Conservation (phyloP, 2,888 invertebrate genomes). For the Octodonta nipae region DNA sequence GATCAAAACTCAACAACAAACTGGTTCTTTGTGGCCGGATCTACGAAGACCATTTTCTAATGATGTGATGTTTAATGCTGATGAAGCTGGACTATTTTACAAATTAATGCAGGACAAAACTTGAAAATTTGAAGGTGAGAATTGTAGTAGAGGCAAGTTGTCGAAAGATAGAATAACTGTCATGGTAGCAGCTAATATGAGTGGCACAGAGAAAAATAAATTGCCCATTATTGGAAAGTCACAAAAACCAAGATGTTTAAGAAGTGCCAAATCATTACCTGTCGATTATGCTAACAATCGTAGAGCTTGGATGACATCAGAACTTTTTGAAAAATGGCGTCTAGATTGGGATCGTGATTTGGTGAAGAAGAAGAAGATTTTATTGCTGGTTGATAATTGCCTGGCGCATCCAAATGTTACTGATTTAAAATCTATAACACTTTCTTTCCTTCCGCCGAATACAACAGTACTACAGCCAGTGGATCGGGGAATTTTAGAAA, state of each 20-base stretch:
- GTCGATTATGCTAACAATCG: conserved; percentile 12
- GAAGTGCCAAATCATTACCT: conserved; percentile 11
- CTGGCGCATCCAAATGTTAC: conserved; percentile 9
- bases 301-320: conserved; percentile 11
- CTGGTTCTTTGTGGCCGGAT: neutral
- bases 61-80: conserved; percentile 2
- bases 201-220: conserved; percentile 20
- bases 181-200: conserved; percentile 18
- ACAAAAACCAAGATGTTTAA: conserved; percentile 20
- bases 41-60: neutral
- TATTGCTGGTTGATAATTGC: conserved; percentile 14
- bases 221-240: conserved; percentile 24
- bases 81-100: conserved; percentile 2
- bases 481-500: too few species aligned
- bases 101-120: conserved; percentile 9
- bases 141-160: conserved; percentile 19
- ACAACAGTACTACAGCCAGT: conserved; percentile 10
- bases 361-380: conserved; percentile 8
- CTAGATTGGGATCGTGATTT: conserved; percentile 10
- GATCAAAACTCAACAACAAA: neutral
- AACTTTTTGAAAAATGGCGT: conserved; percentile 6
- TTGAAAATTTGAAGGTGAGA: conserved; percentile 19
- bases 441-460: conserved; percentile 12
- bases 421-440: conserved; percentile 7
- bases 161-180: conserved; percentile 14